Evolutionary conservation across 1,140 invertebrate genomes (phyloP).

Genomic region (Danaus plexippus): DNA sequence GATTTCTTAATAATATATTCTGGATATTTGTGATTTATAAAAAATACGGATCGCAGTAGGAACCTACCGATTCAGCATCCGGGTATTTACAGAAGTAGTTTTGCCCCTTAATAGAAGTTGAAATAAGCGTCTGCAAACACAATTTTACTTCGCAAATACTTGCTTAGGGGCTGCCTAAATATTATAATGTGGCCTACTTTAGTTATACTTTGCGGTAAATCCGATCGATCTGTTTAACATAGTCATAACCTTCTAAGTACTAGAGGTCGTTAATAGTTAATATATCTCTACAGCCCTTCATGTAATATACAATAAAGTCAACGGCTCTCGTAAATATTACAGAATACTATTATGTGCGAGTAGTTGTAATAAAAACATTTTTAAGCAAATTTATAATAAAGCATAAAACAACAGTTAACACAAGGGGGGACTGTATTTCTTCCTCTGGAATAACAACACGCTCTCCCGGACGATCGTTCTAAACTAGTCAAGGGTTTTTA

Average conservation of each 20-base stretch:
- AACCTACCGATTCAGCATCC: too few relatives aligned
- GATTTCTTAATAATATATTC: too few relatives aligned
- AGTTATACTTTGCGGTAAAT: slow-evolving; percentile 22
- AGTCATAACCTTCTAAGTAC: slow-evolving; percentile 9
- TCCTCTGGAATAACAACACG: too few relatives aligned
- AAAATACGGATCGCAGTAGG: too few relatives aligned
- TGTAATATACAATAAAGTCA: slow-evolving; percentile 1
- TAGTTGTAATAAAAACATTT: not conserved
- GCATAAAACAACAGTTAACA: not conserved
- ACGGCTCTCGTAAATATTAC: not conserved
- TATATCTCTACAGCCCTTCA: too few relatives aligned
- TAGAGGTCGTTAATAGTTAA: not conserved
- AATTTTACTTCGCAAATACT: slow-evolving; percentile 45
- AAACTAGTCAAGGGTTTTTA: too few relatives aligned
- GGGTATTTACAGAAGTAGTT: too few relatives aligned
- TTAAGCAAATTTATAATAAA: not conserved
- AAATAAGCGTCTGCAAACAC: slow-evolving; percentile 34
- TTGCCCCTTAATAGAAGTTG: slow-evolving; percentile 9
- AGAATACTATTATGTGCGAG: not conserved
- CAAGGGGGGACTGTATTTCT: not conserved
- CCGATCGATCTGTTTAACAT: slow-evolving; percentile 13
- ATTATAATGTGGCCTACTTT: slow-evolving; percentile 23
- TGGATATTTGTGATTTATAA: too few relatives aligned
- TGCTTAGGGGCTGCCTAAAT: slow-evolving; percentile 28
- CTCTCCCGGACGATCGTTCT: too few relatives aligned